Evolutionary conservation across 2,888 invertebrate species (phyloP), one percentile per base, ranked within the genome.

Genomic region (Pseudococcus viburni): DNA sequence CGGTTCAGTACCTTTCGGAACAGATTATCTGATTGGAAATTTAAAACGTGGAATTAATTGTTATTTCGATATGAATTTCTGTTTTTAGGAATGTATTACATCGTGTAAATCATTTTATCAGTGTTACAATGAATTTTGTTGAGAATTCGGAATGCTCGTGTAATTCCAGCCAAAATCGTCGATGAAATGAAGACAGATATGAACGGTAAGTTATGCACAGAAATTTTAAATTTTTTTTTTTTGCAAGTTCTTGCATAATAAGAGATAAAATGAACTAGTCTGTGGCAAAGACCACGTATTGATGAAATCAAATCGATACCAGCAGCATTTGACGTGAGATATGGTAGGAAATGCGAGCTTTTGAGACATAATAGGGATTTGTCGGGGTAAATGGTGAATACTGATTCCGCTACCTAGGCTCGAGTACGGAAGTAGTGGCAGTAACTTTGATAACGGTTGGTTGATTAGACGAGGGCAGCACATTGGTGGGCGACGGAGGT

Each of bases 401-500:
- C 26, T 33, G 26, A 3, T 33, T 33, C 26, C 26, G 80, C 87
- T 77, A 77, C 11, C 77, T 87, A 4, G 87, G 87, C 39, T 87
- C 87, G n/a, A 87, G 55, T n/a, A 80, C 55, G 5, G 88, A 84
- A 84, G 84, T 84, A n/a, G 84, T 68, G 42, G 88, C 84, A 51
- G 87, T 88, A 22, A 84, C 88, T 84, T 84, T 88, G 73, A 85
- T 84, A 12, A 88, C 84, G 15, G 85, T 85, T n/a, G 26, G 26
- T 33, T 80, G 83, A 22, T 33, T 59, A 33, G 80, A 48, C 26
- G 33, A 64, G n/a, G 39, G 33, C 11, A 88, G 19, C 7, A 77
- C 33, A 6, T 73, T 42, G 59, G 88, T 59, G 15, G 88, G 88
- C n/a, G 88, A 88, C 59, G 26, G 46, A 19, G 89, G 93, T 91